Evolutionary conservation across 2,797 vertebrate species (phyloP), one percentile per base, ranked within the genome.

Genomic region (Poeciliopsis paucimaculata): DNA sequence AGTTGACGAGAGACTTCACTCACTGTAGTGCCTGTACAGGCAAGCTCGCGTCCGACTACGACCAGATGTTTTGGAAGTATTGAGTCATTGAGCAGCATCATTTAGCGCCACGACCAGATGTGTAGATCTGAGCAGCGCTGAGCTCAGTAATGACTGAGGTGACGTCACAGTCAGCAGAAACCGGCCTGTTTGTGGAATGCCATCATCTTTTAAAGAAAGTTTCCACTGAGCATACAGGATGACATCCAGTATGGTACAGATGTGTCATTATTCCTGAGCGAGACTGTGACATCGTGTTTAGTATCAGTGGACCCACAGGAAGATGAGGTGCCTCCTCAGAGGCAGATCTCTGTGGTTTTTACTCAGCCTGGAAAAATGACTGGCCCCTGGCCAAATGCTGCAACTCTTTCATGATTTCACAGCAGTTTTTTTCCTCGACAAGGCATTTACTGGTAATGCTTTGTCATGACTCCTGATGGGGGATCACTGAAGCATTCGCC

Each of bases 31-130:
- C 77, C 55, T 73, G 68, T 79, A 55, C 81, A 79, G 62, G 43
- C 79, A 71, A 47, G 9, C 57, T 55, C 47, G 28, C 28, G 45
- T 80, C 77, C 55, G 57, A 75, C 53, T 72, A 8, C 70, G 77
- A 84, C 70, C 86, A 86, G 82, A 86, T 90, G 86, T 82, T 76
- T 81, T 71, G 79, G 85, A 89, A 84, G 68, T 41, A 72, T 20
- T 87, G 85, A 87, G 81, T 89, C 88, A 84, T 28, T 71, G 43
- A 73, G 64, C 53, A 4, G 41, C 46, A 53, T 86, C 68, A 77
- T 80, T 78, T 36, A 66, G 75, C 79, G 62, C 66, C 80, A 15
- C 31, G 2, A 53, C 16, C 49, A 62, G 72, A 39, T 81, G 62
- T 82, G 39, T 36, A 28, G 28, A 75, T 51, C 41, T 49, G 57